Conservation (phyloP, 2,113 vertebrate genomes). For the Heptranchias perlo region DNA sequence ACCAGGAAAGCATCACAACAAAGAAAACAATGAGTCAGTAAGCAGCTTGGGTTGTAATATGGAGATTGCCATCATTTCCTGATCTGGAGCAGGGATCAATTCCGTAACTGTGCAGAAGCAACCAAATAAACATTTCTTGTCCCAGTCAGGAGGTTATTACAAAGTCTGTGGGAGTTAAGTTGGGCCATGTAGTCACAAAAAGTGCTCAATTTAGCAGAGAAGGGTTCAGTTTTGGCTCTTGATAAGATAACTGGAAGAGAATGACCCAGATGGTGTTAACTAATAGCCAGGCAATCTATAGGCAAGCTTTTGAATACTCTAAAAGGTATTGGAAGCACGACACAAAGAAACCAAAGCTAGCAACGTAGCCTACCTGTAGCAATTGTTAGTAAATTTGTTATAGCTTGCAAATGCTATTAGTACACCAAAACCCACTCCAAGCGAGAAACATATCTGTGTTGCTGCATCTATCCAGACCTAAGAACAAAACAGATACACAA, state of each 20-base stretch:
- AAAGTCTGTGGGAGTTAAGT: neutral
- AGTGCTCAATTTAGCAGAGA: neutral
- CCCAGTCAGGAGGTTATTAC: neutral
- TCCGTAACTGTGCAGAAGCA: neutral
- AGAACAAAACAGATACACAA: constrained; percentile 64
- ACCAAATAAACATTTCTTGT: neutral
- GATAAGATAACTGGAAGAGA: neutral
- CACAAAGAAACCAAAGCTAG: constrained; percentile 25
- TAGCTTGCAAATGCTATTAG: constrained; percentile 80
- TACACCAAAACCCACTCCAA: constrained; percentile 78
- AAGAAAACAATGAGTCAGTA: neutral
- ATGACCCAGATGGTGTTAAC: neutral
- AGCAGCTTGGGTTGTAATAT: neutral
- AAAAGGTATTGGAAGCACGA: constrained; percentile 52
- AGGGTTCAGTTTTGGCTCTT: neutral
- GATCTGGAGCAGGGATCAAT: neutral
- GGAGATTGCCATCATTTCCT: neutral
- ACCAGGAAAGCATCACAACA: neutral
- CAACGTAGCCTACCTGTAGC: constrained; percentile 63
- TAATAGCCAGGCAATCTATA: neutral
- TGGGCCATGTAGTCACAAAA: neutral
- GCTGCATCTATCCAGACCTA: constrained; percentile 76
- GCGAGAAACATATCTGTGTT: constrained; percentile 77
- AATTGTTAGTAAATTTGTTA: constrained; percentile 82
- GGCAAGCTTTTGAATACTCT: neutral